A percentile compares a stretch with the other conserved stretches of the same genome.
These are phyloP conservation scores for Antheraea mylitta DNA, from an alignment of 1,140 invertebrate genomes.

Conservation along the genomic window DNA sequence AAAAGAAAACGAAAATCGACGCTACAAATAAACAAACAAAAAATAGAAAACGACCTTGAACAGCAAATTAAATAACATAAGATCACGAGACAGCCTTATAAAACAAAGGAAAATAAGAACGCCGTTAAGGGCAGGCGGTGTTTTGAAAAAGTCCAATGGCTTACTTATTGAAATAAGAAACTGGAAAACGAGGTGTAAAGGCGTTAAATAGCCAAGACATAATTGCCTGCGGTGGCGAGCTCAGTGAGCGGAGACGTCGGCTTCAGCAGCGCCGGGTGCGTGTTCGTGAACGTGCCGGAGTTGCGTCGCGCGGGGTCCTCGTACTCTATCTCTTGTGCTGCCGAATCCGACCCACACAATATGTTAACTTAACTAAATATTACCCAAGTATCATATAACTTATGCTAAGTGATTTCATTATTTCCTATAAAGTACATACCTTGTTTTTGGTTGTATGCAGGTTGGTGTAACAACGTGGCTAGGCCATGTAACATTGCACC, in stretches of 20 bases:
- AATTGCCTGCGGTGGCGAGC: conserved; percentile 68
- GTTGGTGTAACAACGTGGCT: conserved; percentile 94
- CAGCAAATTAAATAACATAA: background rate
- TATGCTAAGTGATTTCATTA: background rate
- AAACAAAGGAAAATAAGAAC: background rate
- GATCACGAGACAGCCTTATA: background rate
- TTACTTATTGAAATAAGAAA: conserved; percentile 3
- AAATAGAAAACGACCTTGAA: conserved; percentile 16
- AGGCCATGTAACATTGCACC: conserved; percentile 98
- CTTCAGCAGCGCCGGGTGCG: conserved; percentile 61
- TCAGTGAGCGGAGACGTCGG: conserved; percentile 62
- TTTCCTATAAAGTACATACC: conserved; percentile 31
- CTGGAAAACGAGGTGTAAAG: conserved; percentile 1
- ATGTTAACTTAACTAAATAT: conserved; percentile 1
- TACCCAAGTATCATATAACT: background rate
- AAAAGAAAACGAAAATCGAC: conserved; percentile 17
- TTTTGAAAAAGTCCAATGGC: background rate
- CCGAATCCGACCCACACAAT: background rate
- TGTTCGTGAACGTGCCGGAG: conserved; percentile 68
- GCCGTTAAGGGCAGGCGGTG: background rate
- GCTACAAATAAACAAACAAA: conserved; percentile 16
- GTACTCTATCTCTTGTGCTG: conserved; percentile 49
- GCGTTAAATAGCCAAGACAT: conserved; percentile 5
- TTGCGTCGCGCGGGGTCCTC: conserved; percentile 58
- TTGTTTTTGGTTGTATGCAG: conserved; percentile 89